Evolutionary conservation across 2,888 invertebrate species (phyloP).

Genomic region (Cotesia congregata): DNA sequence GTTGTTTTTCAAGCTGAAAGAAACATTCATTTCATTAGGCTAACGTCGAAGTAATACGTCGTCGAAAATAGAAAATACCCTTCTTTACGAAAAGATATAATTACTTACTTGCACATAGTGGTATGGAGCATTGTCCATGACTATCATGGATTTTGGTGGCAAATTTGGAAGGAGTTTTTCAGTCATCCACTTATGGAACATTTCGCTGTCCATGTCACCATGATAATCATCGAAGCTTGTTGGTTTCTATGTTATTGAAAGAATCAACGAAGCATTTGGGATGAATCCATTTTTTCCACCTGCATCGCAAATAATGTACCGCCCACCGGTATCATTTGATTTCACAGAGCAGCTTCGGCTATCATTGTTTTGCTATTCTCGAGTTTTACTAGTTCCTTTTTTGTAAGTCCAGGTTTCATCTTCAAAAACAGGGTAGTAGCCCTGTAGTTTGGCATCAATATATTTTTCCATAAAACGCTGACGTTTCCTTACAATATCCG

Average conservation of each 20-base stretch:
- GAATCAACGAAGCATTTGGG: neutral
- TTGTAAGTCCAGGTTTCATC: conserved; percentile 6
- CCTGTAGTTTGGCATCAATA: neutral
- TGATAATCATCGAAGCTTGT: neutral
- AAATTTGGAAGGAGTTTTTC: too few relatives aligned
- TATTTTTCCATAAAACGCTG: neutral
- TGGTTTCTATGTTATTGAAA: neutral
- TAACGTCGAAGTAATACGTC: too few relatives aligned
- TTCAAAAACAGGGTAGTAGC: neutral
- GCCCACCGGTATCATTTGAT: neutral
- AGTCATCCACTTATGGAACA: too few relatives aligned
- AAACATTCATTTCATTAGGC: too few relatives aligned
- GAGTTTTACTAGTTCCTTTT: neutral
- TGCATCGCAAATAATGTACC: neutral
- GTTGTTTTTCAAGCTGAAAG: too few relatives aligned
- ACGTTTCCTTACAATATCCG: neutral
- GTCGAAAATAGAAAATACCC: too few relatives aligned
- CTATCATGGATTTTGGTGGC: too few relatives aligned
- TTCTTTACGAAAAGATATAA: too few relatives aligned
- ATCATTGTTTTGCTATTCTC: neutral
- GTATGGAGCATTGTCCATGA: too few relatives aligned
- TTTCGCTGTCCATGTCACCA: too few relatives aligned
- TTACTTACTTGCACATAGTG: too few relatives aligned
- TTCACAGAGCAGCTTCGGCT: neutral
- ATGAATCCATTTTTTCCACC: conserved; percentile 7